Evolutionary conservation across 2,888 invertebrate genomes (phyloP).

Genomic region (Laspeyria flexula): DNA sequence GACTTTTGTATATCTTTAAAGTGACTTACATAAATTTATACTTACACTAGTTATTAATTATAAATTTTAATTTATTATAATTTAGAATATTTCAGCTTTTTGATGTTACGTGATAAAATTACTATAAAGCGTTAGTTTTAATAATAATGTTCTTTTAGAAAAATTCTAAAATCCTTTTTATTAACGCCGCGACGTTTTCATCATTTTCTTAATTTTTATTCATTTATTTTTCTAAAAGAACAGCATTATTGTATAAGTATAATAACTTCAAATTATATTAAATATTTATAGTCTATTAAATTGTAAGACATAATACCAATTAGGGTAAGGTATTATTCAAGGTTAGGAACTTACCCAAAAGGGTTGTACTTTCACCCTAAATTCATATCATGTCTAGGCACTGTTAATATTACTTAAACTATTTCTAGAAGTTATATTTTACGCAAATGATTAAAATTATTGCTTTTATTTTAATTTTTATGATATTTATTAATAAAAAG

Average conservation of each 20-base stretch:
- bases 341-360: slow-evolving; percentile 35
- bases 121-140: slow-evolving; percentile 76
- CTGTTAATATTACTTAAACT: slow-evolving; percentile 31
- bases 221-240: slow-evolving; percentile 20
- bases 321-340: slow-evolving; percentile 26
- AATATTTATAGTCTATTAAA: slow-evolving; percentile 29
- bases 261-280: slow-evolving; percentile 30
- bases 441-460: neutral
- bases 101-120: slow-evolving; percentile 63
- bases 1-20: slow-evolving; percentile 32
- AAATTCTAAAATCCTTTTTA: neutral
- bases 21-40: slow-evolving; percentile 39
- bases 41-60: slow-evolving; percentile 39
- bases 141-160: slow-evolving; percentile 32
- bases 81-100: slow-evolving; percentile 78
- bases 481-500: neutral
- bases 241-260: slow-evolving; percentile 29
- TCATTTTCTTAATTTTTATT: neutral
- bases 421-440: slow-evolving; percentile 7
- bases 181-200: neutral
- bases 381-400: slow-evolving; percentile 48
- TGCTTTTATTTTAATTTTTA: neutral
- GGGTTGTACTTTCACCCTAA: slow-evolving; percentile 23
- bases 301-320: slow-evolving; percentile 43
- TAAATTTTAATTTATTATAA: slow-evolving; percentile 64